These are phyloP conservation scores for Hirtodrosophila confusa DNA, from an alignment of 2,888 invertebrate species.

Conservation along the genomic window DNA sequence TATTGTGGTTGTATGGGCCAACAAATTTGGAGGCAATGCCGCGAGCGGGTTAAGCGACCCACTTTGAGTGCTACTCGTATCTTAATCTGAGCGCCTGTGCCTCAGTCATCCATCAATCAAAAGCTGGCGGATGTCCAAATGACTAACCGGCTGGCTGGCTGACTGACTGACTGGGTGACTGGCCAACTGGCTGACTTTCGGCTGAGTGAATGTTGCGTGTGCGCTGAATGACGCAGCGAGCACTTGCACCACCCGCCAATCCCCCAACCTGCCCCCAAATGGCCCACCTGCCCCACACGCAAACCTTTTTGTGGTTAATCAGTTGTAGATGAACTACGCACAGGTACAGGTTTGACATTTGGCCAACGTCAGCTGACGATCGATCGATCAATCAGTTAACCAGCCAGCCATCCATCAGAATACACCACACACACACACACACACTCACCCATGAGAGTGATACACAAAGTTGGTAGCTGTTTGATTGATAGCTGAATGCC, in stretches of 20 bases:
- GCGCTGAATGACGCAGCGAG: slow-evolving; percentile 64
- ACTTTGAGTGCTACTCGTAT: slow-evolving; percentile 60
- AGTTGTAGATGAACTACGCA: slow-evolving; percentile 55
- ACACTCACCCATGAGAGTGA: slow-evolving; percentile 3
- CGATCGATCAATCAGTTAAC: slow-evolving; percentile 73
- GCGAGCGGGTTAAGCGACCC: slow-evolving; percentile 55
- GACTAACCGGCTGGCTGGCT: slow-evolving; percentile 38
- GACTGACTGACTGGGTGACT: slow-evolving; percentile 30
- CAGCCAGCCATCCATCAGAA: slow-evolving; percentile 74
- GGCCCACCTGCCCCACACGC: slow-evolving; percentile 19
- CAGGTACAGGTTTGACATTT: slow-evolving; percentile 58
- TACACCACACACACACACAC: background rate
- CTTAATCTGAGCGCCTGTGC: slow-evolving; percentile 54
- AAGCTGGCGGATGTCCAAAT: slow-evolving; percentile 68
- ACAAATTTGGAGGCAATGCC: slow-evolving; percentile 6
- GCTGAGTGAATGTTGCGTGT: slow-evolving; percentile 57
- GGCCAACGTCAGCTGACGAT: slow-evolving; percentile 62
- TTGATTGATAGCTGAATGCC: slow-evolving; percentile 68
- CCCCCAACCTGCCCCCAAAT: background rate
- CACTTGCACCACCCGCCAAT: slow-evolving; percentile 40
- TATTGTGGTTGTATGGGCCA: no score
- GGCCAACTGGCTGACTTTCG: slow-evolving; percentile 14
- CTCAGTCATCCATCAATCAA: slow-evolving; percentile 73
- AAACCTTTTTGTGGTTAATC: slow-evolving; percentile 59
- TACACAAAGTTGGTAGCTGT: slow-evolving; percentile 27